Percentiles rank a stretch among this genome's conserved stretches.
Evolutionary conservation across 2,888 invertebrate species (phyloP).

Genomic region (Mystacides longicornis): DNA sequence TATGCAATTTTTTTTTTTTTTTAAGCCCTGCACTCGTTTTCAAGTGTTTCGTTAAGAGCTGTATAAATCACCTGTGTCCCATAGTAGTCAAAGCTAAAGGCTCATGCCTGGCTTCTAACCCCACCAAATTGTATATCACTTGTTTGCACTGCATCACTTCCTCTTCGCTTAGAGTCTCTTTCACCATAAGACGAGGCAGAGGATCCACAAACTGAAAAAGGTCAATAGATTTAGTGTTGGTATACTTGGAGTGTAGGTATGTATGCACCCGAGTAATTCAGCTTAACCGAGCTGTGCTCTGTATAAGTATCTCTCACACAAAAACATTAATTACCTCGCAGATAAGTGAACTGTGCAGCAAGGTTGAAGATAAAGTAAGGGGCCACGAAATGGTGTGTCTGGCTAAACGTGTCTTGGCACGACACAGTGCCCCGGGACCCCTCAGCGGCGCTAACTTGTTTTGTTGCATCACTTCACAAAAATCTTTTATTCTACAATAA

Average conservation of each 20-base stretch:
- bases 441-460: slow-evolving; percentile 72
- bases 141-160: slow-evolving; percentile 82
- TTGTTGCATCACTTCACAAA: slow-evolving; percentile 80
- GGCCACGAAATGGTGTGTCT: slow-evolving; percentile 83
- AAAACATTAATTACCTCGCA: slow-evolving; percentile 7
- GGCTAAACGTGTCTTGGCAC: slow-evolving; percentile 62
- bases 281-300: too few species aligned
- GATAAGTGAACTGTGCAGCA: slow-evolving; percentile 64
- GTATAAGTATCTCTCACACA: too few species aligned
- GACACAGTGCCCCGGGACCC: slow-evolving; percentile 50
- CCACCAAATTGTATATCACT: slow-evolving; percentile 72
- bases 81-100: slow-evolving; percentile 64
- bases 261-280: too few species aligned
- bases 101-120: slow-evolving; percentile 78
- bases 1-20: too few species aligned
- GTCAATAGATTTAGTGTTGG: too few species aligned
- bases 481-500: slow-evolving; percentile 66
- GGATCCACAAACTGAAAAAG: slow-evolving; percentile 67
- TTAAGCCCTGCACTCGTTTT: too few species aligned
- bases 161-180: slow-evolving; percentile 76
- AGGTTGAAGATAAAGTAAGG: slow-evolving; percentile 79
- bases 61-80: slow-evolving; percentile 49
- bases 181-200: slow-evolving; percentile 68
- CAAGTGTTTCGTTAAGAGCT: too few species aligned
- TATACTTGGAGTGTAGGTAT: too few species aligned